Conservation (phyloP, 1,140 invertebrate genomes). For the Whitmania pigra region DNA sequence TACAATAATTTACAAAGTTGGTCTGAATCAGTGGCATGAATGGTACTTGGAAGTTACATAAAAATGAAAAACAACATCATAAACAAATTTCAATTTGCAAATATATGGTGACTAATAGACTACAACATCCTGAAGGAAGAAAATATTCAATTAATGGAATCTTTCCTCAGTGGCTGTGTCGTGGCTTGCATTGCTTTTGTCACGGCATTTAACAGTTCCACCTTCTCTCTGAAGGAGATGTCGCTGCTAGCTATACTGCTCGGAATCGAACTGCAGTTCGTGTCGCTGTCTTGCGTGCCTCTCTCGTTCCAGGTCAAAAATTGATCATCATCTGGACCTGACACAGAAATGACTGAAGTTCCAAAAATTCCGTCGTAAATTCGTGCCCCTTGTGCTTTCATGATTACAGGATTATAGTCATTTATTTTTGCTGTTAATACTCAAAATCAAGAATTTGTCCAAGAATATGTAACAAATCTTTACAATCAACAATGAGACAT, state of each 20-base stretch:
- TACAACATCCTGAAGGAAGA: too few relatives aligned
- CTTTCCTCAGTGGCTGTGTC: background rate
- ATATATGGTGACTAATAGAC: too few relatives aligned
- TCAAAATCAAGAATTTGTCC: background rate
- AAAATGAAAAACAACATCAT: too few relatives aligned
- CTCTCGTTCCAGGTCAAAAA: conserved; percentile 6
- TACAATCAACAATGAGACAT: too few relatives aligned
- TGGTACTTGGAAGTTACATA: too few relatives aligned
- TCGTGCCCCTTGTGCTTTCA: background rate
- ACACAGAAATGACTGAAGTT: too few relatives aligned
- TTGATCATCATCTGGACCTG: background rate
- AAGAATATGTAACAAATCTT: too few relatives aligned
- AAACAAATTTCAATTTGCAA: too few relatives aligned
- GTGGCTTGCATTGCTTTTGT: conserved; percentile 37
- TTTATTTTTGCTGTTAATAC: background rate
- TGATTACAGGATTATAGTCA: background rate
- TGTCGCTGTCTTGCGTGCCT: conserved; percentile 33
- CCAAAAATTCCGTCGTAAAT: background rate
- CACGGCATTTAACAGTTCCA: conserved; percentile 44
- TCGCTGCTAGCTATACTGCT: conserved; percentile 40
- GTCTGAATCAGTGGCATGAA: too few relatives aligned
- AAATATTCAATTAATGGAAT: conserved; percentile 1
- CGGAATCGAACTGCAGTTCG: conserved; percentile 35
- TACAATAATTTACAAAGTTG: too few relatives aligned
- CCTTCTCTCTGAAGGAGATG: conserved; percentile 42